Conservation (phyloP, 1,140 invertebrate genomes). For the Phortica variegata region DNA sequence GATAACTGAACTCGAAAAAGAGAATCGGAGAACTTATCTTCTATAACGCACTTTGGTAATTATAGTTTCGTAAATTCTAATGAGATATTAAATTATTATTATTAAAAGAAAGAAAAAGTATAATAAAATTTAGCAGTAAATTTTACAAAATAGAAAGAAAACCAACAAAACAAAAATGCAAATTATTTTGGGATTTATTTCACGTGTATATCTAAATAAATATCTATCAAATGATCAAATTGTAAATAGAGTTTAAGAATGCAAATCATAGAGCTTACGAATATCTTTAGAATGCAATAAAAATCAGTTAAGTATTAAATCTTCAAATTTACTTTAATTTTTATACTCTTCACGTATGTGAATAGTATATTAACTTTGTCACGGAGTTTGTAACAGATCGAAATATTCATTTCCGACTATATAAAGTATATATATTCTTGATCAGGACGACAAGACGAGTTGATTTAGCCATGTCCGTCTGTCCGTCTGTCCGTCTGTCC, state of each 20-base stretch:
- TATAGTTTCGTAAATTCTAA: conserved; percentile 43
- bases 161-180: neutral
- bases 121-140: neutral
- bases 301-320: conserved; percentile 49
- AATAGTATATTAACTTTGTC: too few relatives aligned
- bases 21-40: conserved; percentile 1
- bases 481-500: too few relatives aligned
- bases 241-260: conserved; percentile 55
- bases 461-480: too few relatives aligned
- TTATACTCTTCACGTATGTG: conserved; percentile 18
- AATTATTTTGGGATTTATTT: conserved; percentile 37
- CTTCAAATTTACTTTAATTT: conserved; percentile 10
- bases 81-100: conserved; percentile 15
- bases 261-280: conserved; percentile 54
- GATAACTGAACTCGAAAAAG: neutral
- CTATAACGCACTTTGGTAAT: conserved; percentile 48
- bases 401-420: conserved; percentile 21
- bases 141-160: too few relatives aligned
- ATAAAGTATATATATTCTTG: too few relatives aligned
- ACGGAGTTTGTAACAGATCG: conserved; percentile 5
- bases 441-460: too few relatives aligned
- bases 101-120: conserved; percentile 2
- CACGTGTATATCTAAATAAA: conserved; percentile 33
- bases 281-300: conserved; percentile 54
- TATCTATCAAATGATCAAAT: conserved; percentile 25